Conservation (phyloP, 2,113 vertebrate genomes). For the Sylvilagus bachmani region DNA sequence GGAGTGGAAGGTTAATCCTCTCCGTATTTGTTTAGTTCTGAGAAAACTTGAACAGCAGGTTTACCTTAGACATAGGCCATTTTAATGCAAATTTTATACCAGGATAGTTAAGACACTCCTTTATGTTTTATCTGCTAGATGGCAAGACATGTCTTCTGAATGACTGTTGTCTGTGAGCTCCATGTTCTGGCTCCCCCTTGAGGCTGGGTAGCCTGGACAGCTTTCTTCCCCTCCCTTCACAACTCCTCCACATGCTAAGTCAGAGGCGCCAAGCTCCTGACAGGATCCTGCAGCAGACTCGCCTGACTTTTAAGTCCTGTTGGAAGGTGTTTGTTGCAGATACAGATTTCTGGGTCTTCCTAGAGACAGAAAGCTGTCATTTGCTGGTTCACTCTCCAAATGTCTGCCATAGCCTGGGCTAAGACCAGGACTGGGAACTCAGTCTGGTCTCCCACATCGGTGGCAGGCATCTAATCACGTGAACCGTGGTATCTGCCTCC, state of each 20-base stretch:
- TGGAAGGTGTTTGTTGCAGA: constrained; percentile 24
- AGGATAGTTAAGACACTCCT: constrained; percentile 40
- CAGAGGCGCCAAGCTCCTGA: not conserved
- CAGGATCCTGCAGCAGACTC: not conserved
- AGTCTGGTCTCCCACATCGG: too few relatives aligned
- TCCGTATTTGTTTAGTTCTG: constrained; percentile 68
- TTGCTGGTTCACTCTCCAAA: too few relatives aligned
- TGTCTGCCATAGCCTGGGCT: too few relatives aligned
- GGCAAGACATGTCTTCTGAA: constrained; percentile 30
- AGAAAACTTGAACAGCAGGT: constrained; percentile 68
- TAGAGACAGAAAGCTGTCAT: too few relatives aligned
- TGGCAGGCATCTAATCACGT: too few relatives aligned
- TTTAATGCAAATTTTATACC: constrained; percentile 70
- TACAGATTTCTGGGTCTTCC: not conserved
- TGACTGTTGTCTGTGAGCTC: constrained; percentile 28
- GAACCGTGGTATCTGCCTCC: too few relatives aligned
- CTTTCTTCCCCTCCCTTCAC: not conserved
- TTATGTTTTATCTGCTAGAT: constrained; percentile 50
- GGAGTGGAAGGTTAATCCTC: constrained; percentile 54
- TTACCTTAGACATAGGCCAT: constrained; percentile 57
- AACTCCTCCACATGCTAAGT: not conserved
- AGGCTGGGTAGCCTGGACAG: not conserved
- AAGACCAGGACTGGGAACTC: too few relatives aligned
- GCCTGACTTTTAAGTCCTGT: constrained; percentile 5
- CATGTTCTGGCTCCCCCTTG: not conserved